Base-by-base conservation (phyloP, 2,888 invertebrate genomes). In the Chrysolina oricalcia region DNA sequence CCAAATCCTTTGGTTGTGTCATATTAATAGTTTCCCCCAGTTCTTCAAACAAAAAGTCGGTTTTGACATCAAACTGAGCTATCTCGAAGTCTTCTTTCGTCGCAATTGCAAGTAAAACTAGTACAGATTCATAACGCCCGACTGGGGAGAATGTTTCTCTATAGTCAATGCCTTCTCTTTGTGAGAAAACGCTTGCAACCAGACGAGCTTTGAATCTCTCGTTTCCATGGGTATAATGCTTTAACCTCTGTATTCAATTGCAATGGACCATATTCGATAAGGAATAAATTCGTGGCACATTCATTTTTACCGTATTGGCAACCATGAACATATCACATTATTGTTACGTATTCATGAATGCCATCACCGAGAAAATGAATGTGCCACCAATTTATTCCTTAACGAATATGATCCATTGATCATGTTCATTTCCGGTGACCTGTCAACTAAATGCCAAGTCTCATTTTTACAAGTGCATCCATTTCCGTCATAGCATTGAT, bases 401-500 rank as follows among this genome's bases (percentile, higher is more conserved):
- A n/a, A n/a, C n/a, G n/a, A n/a, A n/a, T n/a, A n/a, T n/a, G n/a
- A n/a, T n/a, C n/a, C n/a, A n/a, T n/a, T n/a, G n/a, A n/a, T n/a
- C n/a, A n/a, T n/a, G n/a, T n/a, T n/a, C n/a, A 40, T 21, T 23
- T 65, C 41, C 19, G 5, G 17, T 40, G 65, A 53, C 65, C 21
- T 50, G 9, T 72, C 41, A 21, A 53, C 23, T 23, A 59, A 9
- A 23, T n/a, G 15, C 41, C 56, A 72, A 56, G 72, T 53, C 9
- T 43, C 56, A n/a, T 66, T 41, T 72, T 72, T 46, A 19, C 40
- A 59, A 74, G 23, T 19, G 70, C 53, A 59, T 59, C 11, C 50
- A 74, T 40, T 68, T 71, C 67, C 19, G 68, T 15, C 63, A 68
- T 73, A 15, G 68, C 69, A 40, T n/a, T n/a, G n/a, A n/a, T n/a